These are phyloP conservation scores for Rhynchotus rufescens DNA, from an alignment of 2,797 vertebrate species.

Conservation along the genomic window DNA sequence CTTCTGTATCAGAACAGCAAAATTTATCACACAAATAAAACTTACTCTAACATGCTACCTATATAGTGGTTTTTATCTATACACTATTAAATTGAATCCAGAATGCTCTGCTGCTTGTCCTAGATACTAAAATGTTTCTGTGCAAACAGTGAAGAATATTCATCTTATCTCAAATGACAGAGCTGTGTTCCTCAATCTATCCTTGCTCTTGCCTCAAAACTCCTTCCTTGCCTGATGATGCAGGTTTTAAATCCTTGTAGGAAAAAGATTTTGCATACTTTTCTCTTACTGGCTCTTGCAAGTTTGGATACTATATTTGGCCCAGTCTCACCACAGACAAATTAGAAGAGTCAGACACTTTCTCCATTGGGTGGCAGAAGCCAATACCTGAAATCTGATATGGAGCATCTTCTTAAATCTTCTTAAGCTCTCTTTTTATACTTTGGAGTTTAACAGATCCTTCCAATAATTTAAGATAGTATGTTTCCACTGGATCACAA, in stretches of 20 bases:
- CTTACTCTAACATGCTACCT: neutral
- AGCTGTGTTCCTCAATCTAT: neutral
- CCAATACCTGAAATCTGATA: neutral
- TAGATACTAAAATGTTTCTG: neutral
- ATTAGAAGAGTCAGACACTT: neutral
- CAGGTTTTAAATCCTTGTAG: neutral
- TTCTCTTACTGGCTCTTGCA: neutral
- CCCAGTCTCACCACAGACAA: neutral
- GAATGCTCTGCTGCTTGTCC: neutral
- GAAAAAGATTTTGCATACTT: neutral
- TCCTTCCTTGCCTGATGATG: neutral
- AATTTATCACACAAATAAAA: neutral
- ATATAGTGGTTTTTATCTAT: neutral
- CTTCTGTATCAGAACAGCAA: neutral
- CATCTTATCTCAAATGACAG: neutral
- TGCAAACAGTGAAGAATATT: neutral
- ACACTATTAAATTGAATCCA: neutral
- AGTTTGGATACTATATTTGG: neutral
- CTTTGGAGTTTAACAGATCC: neutral
- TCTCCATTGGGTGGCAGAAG: neutral
- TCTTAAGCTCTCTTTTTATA: neutral
- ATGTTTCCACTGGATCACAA: neutral
- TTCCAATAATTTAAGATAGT: slow-evolving; percentile 1
- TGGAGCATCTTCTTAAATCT: slow-evolving; percentile 6
- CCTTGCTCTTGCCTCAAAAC: neutral